Conservation (phyloP, 2,888 invertebrate genomes). For the Troglohyphantes excavatus region DNA sequence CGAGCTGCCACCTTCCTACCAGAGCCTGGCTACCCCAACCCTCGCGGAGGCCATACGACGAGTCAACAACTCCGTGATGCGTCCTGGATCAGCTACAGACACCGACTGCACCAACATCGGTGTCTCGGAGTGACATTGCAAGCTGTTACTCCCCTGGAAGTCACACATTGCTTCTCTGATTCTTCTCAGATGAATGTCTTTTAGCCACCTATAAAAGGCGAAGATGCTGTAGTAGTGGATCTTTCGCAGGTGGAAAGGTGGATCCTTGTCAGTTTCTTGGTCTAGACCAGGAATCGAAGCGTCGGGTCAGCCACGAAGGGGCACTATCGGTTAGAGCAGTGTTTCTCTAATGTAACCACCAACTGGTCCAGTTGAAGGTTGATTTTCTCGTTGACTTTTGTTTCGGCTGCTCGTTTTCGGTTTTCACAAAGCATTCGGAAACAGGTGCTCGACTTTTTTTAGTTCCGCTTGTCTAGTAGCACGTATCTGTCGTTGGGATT, state of each 20-base stretch:
- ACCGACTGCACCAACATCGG: slow-evolving; percentile 77
- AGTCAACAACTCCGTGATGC: slow-evolving; percentile 64
- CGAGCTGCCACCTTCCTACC: slow-evolving; percentile 64
- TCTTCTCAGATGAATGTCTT: slow-evolving; percentile 65
- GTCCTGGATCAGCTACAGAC: slow-evolving; percentile 65
- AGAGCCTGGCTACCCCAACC: slow-evolving; percentile 63
- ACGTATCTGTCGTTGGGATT: background rate
- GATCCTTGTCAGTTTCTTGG: slow-evolving; percentile 72
- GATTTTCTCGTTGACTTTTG: background rate
- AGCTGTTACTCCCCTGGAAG: background rate
- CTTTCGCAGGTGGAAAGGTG: slow-evolving; percentile 75
- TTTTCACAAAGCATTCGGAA: slow-evolving; percentile 4
- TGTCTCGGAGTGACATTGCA: slow-evolving; percentile 73
- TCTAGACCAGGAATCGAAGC: slow-evolving; percentile 71
- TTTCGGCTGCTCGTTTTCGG: slow-evolving; percentile 50
- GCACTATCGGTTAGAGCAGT: slow-evolving; percentile 78
- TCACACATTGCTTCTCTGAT: slow-evolving; percentile 71
- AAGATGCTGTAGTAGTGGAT: slow-evolving; percentile 77
- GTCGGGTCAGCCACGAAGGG: slow-evolving; percentile 73
- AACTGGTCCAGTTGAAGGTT: slow-evolving; percentile 66
- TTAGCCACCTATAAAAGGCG: slow-evolving; percentile 60
- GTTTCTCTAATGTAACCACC: slow-evolving; percentile 76
- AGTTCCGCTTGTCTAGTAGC: background rate
- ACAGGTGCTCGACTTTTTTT: slow-evolving; percentile 55
- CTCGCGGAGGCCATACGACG: slow-evolving; percentile 70